phyloP scores from a whole-genome alignment of 23 tunicate species.

The Clavelina lepadiformis region DNA sequence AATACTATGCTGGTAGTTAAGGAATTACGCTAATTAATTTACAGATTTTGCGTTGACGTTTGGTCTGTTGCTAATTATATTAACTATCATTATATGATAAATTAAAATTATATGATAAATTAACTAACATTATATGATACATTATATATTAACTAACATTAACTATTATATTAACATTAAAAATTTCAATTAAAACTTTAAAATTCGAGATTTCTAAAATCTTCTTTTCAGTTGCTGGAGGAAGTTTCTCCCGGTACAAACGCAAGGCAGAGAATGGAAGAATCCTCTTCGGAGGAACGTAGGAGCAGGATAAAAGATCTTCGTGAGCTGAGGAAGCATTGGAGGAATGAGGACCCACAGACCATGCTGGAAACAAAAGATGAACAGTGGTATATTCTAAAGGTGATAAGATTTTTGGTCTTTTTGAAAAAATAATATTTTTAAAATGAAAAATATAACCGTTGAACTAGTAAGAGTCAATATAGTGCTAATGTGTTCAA shows the following conservation, averaged over 20 bases:
- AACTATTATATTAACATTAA: no score
- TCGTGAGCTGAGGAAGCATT: conserved; percentile 57
- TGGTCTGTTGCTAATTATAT: no score
- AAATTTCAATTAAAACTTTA: no score
- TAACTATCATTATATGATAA: no score
- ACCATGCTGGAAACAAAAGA: conserved; percentile 46
- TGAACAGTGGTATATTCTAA: conserved; percentile 64
- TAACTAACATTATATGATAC: no score
- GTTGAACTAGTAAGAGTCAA: not conserved
- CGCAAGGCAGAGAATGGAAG: conserved; percentile 26
- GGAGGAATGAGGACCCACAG: conserved; percentile 73
- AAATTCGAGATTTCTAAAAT: no score
- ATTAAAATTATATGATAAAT: no score
- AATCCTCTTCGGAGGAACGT: conserved; percentile 7
- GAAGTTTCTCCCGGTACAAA: conserved; percentile 31
- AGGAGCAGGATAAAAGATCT: conserved; percentile 38
- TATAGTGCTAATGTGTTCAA: not conserved
- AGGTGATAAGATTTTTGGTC: conserved; percentile 15
- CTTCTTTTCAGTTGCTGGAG: conserved; percentile 38
- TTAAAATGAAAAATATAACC: not conserved
- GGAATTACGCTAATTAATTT: no score
- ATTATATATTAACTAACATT: no score
- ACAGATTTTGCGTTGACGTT: no score
- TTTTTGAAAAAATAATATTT: not conserved
- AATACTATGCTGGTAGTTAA: no score